These are phyloP conservation scores for Apamea monoglypha DNA, from an alignment of 2,888 invertebrate species.

Conservation along the genomic window DNA sequence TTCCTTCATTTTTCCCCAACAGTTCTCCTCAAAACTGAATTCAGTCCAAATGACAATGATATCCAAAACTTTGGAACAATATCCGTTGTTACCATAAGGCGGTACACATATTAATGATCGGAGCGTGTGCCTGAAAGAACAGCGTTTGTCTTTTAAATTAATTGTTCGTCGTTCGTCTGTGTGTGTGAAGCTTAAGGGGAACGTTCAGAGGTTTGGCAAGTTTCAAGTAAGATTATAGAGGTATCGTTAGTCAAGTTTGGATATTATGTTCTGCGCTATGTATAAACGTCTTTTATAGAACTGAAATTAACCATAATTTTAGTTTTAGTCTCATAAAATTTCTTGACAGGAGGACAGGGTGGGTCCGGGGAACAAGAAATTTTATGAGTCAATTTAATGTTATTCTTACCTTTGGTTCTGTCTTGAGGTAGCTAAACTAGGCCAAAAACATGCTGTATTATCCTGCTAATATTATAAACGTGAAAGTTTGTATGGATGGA, in stretches of 20 bases:
- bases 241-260: background rate
- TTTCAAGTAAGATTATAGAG: slow-evolving; percentile 33
- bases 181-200: slow-evolving; percentile 61
- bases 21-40: background rate
- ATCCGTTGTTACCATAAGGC: slow-evolving; percentile 63
- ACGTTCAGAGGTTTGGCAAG: slow-evolving; percentile 26
- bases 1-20: background rate
- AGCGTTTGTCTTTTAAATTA: slow-evolving; percentile 87
- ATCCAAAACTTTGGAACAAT: slow-evolving; percentile 52
- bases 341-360: no score
- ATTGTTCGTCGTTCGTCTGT: slow-evolving; percentile 71
- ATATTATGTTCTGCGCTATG: background rate
- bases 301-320: background rate
- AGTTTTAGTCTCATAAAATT: no score
- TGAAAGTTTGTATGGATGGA: no score
- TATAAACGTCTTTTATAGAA: background rate
- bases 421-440: no score
- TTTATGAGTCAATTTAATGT: no score
- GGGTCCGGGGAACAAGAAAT: no score
- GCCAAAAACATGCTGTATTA: no score
- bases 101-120: slow-evolving; percentile 82
- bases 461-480: no score
- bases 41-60: slow-evolving; percentile 14
- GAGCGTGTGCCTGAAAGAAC: slow-evolving; percentile 82
- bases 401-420: no score